A percentile compares a stretch with the other conserved stretches of the same genome.
These are phyloP conservation scores for Ammodytes dubius DNA, from an alignment of 2,113 vertebrate genomes.

Conservation along the genomic window DNA sequence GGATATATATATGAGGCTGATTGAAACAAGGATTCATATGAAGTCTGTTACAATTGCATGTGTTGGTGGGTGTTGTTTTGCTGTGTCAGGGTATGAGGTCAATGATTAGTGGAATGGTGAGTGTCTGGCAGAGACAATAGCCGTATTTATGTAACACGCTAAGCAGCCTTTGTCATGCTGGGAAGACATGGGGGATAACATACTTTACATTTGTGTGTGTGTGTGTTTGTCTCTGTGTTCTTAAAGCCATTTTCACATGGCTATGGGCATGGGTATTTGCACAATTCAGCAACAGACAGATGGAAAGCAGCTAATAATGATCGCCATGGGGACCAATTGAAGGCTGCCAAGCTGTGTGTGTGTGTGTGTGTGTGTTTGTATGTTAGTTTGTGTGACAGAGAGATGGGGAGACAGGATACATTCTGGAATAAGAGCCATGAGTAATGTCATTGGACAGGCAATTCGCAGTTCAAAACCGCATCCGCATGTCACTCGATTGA, in stretches of 20 bases:
- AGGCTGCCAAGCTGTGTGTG: slow-evolving; percentile 43
- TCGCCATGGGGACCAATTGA: slow-evolving; percentile 64
- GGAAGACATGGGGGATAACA: slow-evolving; percentile 7
- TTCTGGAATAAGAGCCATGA: slow-evolving; percentile 59
- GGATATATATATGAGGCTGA: slow-evolving; percentile 17
- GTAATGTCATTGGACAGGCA: slow-evolving; percentile 46
- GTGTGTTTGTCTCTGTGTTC: slow-evolving; percentile 21
- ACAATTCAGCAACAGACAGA: slow-evolving; percentile 48
- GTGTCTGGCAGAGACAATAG: slow-evolving; percentile 25
- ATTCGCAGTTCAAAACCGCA: slow-evolving; percentile 50
- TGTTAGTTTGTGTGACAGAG: slow-evolving; percentile 24
- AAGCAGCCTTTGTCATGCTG: background rate
- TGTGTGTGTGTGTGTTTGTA: slow-evolving; percentile 7
- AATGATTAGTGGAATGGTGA: slow-evolving; percentile 2
- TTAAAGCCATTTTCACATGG: background rate
- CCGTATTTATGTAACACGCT: slow-evolving; percentile 24
- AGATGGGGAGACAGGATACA: slow-evolving; percentile 36
- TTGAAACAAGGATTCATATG: slow-evolving; percentile 16
- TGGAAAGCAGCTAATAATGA: slow-evolving; percentile 69
- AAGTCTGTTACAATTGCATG: background rate
- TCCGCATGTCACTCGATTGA: slow-evolving; percentile 44
- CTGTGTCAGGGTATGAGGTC: background rate
- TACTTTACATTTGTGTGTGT: slow-evolving; percentile 9
- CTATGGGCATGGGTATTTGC: slow-evolving; percentile 7
- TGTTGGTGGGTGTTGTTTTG: slow-evolving; percentile 10